Evolutionary conservation across 2,888 invertebrate genomes (phyloP), one percentile per base, ranked within the genome.

Genomic region (Clanis bilineata): DNA sequence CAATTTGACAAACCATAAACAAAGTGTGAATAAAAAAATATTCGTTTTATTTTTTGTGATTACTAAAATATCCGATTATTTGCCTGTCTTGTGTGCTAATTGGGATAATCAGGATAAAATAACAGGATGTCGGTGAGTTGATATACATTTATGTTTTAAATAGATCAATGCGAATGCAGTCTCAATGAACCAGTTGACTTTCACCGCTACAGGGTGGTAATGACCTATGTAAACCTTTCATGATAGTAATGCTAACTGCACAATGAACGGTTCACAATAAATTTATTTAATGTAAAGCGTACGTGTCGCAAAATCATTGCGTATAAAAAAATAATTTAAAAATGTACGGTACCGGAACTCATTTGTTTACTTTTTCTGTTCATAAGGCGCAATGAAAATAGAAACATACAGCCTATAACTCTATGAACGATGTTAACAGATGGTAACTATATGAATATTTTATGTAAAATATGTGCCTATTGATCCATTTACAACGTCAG

Each of bases 81-180:
- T n/a, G 25, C 18, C 0, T 3, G 23, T 44, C 12, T 44, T 12
- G 32, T 51, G 51, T 32, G 28, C 51, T 10, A 6, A 32, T 51
- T 32, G 51, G 32, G 18, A 51, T 51, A 51, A 18, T 51, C 18
- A 28, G 51, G 18, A 51, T 51, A 44, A 12, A 39, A 41, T 9
- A 44, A 28, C 51, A 51, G 51, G 28, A 57, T 57, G 57, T 44
- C 57, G 57, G 57, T 57, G 38, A 51, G 51, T 51, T 18, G 41
- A 23, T 10, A 32, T 2, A 32, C 10, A 3, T 18, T 32, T 32
- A 3, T 51, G 2, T 32, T 10, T 3, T 47, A 1, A 18, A 28
- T 51, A 51, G 10, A n/a, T n/a, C n/a, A 28, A n/a, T 32, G 1
- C 32, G 15, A 28, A 44, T 12, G 15, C 18, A 18, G n/a, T 32